Base-by-base conservation (phyloP, 2,797 vertebrate genomes). In the Centropyge bicolor region DNA sequence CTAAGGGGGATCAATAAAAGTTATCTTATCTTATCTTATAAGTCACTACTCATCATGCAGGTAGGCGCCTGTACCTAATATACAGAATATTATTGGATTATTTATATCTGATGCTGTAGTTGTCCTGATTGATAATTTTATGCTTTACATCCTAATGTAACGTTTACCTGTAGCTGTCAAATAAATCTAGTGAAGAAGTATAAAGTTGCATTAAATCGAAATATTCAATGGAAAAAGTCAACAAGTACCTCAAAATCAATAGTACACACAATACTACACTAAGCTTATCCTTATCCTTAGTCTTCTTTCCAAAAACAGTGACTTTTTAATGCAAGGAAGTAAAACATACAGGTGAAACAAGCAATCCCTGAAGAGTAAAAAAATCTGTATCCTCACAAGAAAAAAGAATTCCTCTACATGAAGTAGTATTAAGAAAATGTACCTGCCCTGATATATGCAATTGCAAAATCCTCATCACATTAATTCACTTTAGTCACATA, bases 401-500 rank as follows among this genome's bases (percentile, higher is more conserved):
- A 2, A 1, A 48, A 22, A 16, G 27, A 31, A 31, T 31, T 31
- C 27, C 27, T 31, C 45, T 54, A 14, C 3, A 51, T 43, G 48
- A 65, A 27, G 49, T 46, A 63, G 49, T 51, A 24, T 65, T 49
- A n/a, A 13, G 41, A 49, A 59, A 65, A 55, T 10, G 17, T 57
- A 55, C 45, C 4, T 46, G 3, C 22, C 66, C 43, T 63, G 20
- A 17, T 62, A 41, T 46, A 22, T 55, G 22, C 22, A n/a, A 45
- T 8, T 46, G 46, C 2, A 31, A 60, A 71, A 60, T 49, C n/a
- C 40, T 48, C 11, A 14, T 40, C 36, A 51, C 64, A 61, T 65
- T 45, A 61, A 66, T 59, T 77, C 51, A 46, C 13, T 13, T 1
- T 27, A 19, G 55, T 77, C 76, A 74, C 80, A 74, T 1, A 8